A percentile compares a stretch with the other conserved stretches of the same genome.
Conservation (phyloP, 2,888 invertebrate species). For the Megaustenia siamemsis region DNA sequence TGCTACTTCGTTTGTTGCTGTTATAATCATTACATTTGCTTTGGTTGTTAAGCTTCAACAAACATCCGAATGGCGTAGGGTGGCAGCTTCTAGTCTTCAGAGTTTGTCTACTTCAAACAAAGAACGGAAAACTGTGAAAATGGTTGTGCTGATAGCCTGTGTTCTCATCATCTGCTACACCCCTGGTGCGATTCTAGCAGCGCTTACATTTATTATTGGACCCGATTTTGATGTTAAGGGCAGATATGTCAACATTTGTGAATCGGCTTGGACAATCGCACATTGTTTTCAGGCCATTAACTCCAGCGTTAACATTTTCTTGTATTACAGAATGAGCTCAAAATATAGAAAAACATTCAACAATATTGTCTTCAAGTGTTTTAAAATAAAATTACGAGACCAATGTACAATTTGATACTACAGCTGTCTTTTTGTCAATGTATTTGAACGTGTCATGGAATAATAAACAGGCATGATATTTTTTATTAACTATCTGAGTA, state of each 20-base stretch:
- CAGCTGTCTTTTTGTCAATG: too few species aligned
- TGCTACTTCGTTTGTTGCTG: constrained; percentile 14
- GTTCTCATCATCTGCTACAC: constrained; percentile 14
- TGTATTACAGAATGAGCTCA: constrained; percentile 35
- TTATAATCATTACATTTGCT: neutral
- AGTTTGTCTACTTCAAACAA: neutral
- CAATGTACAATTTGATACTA: too few species aligned
- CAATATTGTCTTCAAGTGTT: too few species aligned
- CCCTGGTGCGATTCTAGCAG: neutral
- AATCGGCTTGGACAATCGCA: neutral
- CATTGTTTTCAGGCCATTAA: neutral
- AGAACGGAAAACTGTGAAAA: constrained; percentile 1
- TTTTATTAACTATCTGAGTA: too few species aligned
- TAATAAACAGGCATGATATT: too few species aligned
- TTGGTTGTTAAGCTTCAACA: neutral
- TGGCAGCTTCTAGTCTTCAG: neutral
- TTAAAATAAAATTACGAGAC: too few species aligned
- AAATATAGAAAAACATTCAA: constrained; percentile 22
- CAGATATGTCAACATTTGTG: neutral
- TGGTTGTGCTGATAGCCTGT: constrained; percentile 17
- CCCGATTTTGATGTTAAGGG: constrained; percentile 18
- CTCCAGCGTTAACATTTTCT: constrained; percentile 25
- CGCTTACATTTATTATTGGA: neutral
- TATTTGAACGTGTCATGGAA: too few species aligned
- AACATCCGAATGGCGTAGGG: neutral